phyloP scores from a whole-genome alignment of 2,888 invertebrate genomes.

The Chymomyza amoena region DNA sequence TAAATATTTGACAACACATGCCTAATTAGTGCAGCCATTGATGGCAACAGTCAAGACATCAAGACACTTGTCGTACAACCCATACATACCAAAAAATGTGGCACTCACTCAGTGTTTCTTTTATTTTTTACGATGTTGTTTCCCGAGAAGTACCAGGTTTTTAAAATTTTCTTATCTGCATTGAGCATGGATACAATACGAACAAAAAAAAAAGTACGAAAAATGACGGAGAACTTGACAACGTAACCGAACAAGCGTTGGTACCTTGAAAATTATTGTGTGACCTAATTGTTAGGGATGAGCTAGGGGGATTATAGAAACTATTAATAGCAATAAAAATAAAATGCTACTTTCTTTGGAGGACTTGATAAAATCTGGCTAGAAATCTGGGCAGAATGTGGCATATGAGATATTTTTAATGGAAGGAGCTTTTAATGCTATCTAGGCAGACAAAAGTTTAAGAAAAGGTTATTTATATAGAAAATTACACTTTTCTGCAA shows the following conservation, averaged over 20 bases:
- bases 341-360: too few species aligned
- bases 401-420: too few species aligned
- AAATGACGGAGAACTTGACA: not conserved
- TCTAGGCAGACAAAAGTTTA: too few species aligned
- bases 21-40: conserved; percentile 77
- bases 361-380: too few species aligned
- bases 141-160: conserved; percentile 53
- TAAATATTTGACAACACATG: conserved; percentile 76
- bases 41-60: conserved; percentile 59
- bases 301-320: not conserved
- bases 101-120: conserved; percentile 5
- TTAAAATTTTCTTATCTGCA: conserved; percentile 34
- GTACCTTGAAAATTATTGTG: not conserved
- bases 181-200: not conserved
- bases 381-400: too few species aligned
- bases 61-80: conserved; percentile 39
- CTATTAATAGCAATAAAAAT: too few species aligned
- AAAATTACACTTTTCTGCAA: too few species aligned
- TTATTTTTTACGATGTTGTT: conserved; percentile 54
- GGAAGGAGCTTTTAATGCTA: too few species aligned
- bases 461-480: too few species aligned
- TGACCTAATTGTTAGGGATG: not conserved
- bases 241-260: conserved; percentile 2
- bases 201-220: not conserved
- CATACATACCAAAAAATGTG: not conserved